Evolutionary conservation across 2,797 vertebrate species (phyloP).

Genomic region (Melanotaenia boesemani): DNA sequence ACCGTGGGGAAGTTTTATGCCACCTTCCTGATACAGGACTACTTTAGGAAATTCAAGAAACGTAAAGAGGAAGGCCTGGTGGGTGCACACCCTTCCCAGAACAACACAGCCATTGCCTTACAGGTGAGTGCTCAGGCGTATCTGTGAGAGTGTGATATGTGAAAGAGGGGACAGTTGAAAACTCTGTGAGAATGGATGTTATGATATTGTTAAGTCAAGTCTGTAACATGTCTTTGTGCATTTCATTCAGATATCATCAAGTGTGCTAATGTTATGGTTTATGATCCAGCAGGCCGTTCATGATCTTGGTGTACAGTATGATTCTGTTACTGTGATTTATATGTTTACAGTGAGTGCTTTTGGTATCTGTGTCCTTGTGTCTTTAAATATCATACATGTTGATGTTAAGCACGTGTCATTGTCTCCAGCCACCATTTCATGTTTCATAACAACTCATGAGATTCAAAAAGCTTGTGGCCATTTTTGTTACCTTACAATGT

Average conservation of each 20-base stretch:
- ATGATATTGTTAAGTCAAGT: constrained; percentile 27
- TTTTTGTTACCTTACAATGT: constrained; percentile 53
- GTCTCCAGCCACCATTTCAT: constrained; percentile 51
- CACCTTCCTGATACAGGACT: constrained; percentile 99
- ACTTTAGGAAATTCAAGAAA: constrained; percentile 99
- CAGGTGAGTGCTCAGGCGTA: constrained; percentile 88
- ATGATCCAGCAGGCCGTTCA: constrained; percentile 77
- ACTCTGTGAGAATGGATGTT: constrained; percentile 39
- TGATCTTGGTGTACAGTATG: constrained; percentile 75
- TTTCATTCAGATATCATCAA: constrained; percentile 65
- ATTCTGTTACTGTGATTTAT: constrained; percentile 61
- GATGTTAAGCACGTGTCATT: constrained; percentile 75
- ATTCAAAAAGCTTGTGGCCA: constrained; percentile 63
- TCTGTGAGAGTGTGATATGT: constrained; percentile 15
- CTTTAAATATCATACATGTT: constrained; percentile 50
- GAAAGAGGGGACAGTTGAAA: constrained; percentile 22
- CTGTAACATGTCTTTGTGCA: constrained; percentile 56
- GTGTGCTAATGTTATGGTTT: constrained; percentile 77
- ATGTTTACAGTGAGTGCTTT: constrained; percentile 46
- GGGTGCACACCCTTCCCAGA: constrained; percentile 92
- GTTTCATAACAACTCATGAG: constrained; percentile 61
- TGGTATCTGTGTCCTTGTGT: constrained; percentile 38
- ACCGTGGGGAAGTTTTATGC: constrained; percentile 99
- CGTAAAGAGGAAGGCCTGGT: constrained; percentile 99
- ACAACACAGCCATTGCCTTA: constrained; percentile 96